Base-by-base conservation (phyloP, 2,888 invertebrate species). In the Temnothorax unifasciatus region DNA sequence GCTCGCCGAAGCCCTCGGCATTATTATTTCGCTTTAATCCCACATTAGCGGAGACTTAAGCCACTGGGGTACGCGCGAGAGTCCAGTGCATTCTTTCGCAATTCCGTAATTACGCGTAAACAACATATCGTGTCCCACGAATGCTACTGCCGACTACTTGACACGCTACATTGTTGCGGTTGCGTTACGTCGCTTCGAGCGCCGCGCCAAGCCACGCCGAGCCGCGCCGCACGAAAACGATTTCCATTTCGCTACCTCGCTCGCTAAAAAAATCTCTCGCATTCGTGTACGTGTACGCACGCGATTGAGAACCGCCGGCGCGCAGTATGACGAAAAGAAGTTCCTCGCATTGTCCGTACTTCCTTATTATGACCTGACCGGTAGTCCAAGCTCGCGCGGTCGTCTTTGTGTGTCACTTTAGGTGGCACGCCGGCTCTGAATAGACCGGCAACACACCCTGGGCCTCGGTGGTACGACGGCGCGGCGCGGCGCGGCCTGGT, bases 331-430 rank as follows among this genome's bases (percentile, higher is more conserved):
- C 79, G 84, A 83, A 84, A 86, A 87, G 88, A 89, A 85, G 87
- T 85, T 88, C 38, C 86, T 87, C 84, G 87, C 88, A 91, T 92
- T 90, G 90, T 91, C 87, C 82, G 86, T 85, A 90, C 91, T 91
- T 92, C 88, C 89, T 91, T 91, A 91, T 92, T 92, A 92, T 88
- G 91, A 91, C 85, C 47, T 88, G 91, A 88, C 92, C 91, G 90
- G 89, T 90, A 92, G 91, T 90, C 82, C 87, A 84, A 85, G 85
- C 86, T 84, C 85, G 84, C 85, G 85, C 83, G 83, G 87, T 59
- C 79, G 91, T 91, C 90, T 92, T 92, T 92, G 92, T 92, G 87
- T 89, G 90, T 92, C 92, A 92, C 92, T 92, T 92, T 92, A 92
- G 90, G 88, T 90, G 89, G 89, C 90, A 87, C 87, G 85, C 86